Conservation (phyloP, 1,140 invertebrate genomes). For the Aphis gossypii region DNA sequence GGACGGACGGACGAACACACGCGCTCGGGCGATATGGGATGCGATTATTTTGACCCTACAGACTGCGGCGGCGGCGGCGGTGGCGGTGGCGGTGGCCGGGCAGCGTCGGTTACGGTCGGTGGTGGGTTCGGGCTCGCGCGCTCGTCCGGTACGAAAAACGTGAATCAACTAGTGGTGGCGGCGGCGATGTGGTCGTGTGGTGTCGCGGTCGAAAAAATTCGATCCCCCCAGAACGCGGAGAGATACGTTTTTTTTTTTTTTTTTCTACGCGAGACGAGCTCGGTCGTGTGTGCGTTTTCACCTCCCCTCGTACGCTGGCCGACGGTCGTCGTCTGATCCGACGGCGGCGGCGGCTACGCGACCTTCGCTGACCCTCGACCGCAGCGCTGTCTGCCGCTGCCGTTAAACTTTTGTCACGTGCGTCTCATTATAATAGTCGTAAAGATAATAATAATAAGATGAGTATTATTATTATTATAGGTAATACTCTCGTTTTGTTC, state of each 20-base stretch:
- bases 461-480: neutral
- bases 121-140: neutral
- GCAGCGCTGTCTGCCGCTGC: conserved; percentile 45
- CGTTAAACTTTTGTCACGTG: neutral
- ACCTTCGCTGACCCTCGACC: conserved; percentile 54
- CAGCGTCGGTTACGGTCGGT: neutral
- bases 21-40: neutral
- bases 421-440: neutral
- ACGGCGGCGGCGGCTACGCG: neutral
- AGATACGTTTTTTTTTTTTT: conserved; percentile 4
- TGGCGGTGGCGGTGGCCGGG: neutral
- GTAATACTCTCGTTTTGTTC: neutral
- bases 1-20: conserved; percentile 11
- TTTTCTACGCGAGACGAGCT: neutral
- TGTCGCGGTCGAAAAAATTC: conserved; percentile 1
- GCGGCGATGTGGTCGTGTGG: neutral
- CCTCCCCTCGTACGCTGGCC: neutral
- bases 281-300: neutral
- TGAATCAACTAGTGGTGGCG: conserved; percentile 49
- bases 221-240: neutral
- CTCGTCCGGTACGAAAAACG: conserved; percentile 19
- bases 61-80: neutral
- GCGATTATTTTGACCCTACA: conserved; percentile 22
- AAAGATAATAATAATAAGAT: neutral
- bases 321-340: neutral